Percentiles rank a stretch among this genome's conserved stretches.
These are phyloP conservation scores for Sminthopsis crassicaudata DNA, from an alignment of 2,113 vertebrate species.

Conservation along the genomic window DNA sequence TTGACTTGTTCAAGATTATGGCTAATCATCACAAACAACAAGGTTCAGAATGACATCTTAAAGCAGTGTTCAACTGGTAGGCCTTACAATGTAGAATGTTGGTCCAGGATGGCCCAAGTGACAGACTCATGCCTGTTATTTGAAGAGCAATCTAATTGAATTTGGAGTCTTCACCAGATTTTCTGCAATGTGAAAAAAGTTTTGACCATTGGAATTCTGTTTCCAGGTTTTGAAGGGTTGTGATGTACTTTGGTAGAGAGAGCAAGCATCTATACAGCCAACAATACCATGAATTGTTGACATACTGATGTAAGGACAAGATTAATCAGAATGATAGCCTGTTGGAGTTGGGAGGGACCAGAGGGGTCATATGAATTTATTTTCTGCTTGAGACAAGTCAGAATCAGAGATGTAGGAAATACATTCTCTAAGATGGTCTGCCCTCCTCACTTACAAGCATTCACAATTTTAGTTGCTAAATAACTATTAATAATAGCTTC, in stretches of 20 bases:
- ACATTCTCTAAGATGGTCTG: background rate
- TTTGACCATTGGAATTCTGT: background rate
- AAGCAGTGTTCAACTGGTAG: background rate
- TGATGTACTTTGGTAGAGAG: background rate
- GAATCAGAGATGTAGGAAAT: background rate
- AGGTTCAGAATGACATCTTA: background rate
- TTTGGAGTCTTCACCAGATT: background rate
- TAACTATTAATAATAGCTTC: background rate
- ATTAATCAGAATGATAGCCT: background rate
- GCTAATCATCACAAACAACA: background rate
- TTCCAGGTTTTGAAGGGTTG: background rate
- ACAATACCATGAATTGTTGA: background rate
- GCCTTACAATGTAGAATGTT: background rate
- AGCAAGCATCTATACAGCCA: background rate
- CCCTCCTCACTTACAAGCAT: background rate
- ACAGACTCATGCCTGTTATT: background rate
- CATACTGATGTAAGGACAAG: background rate
- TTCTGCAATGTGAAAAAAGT: background rate
- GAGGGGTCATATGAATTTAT: background rate
- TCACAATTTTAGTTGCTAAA: background rate
- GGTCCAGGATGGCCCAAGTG: background rate
- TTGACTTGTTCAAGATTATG: background rate
- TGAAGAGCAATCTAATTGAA: background rate
- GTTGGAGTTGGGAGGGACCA: background rate
- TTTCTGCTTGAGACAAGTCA: background rate